Conservation (phyloP, 2,797 vertebrate species). For the Carduelis carduelis region DNA sequence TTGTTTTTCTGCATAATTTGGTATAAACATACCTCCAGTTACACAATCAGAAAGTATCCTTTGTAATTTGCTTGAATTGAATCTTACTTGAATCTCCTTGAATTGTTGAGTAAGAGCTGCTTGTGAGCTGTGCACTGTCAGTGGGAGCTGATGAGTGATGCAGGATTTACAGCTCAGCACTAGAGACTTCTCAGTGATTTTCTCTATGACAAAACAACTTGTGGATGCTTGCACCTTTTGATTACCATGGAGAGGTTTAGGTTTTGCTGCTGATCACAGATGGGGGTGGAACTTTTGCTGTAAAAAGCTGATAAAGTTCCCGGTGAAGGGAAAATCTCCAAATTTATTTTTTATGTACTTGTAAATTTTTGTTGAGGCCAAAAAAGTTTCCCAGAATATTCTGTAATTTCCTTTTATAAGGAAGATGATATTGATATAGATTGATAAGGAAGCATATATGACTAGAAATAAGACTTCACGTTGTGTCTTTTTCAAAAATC, state of each 20-base stretch:
- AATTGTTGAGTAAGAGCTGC: not conserved
- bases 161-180: not conserved
- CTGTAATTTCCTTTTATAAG: not conserved
- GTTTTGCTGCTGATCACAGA: not conserved
- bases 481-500: not conserved
- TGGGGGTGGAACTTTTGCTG: not conserved
- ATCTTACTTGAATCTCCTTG: not conserved
- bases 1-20: not conserved
- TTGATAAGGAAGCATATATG: not conserved
- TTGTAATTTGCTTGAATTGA: not conserved
- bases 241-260: not conserved
- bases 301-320: not conserved
- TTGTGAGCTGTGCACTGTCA: not conserved
- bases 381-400: not conserved
- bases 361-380: not conserved
- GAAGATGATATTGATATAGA: not conserved
- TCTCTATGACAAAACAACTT: not conserved
- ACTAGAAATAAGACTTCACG: not conserved
- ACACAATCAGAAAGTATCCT: not conserved
- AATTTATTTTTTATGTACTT: not conserved
- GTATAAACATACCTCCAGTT: not conserved
- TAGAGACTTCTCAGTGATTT: not conserved
- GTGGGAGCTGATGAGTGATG: not conserved
- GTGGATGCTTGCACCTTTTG: not conserved
- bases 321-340: not conserved